These are phyloP conservation scores for Dicerorhinus sumatrensis DNA, from an alignment of 2,113 vertebrate genomes.

Conservation along the genomic window DNA sequence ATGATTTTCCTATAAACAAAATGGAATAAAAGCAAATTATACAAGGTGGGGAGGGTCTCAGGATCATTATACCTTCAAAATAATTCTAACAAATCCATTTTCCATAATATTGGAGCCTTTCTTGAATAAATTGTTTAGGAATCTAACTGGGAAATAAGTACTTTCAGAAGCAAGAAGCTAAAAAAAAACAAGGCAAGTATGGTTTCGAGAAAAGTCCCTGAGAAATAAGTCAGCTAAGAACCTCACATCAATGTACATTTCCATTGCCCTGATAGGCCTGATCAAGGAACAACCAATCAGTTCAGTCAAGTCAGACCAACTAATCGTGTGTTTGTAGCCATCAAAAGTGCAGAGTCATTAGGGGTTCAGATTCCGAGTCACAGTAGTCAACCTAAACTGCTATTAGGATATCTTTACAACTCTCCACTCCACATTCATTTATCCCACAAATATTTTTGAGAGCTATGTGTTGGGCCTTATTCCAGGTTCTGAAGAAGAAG, in stretches of 20 bases:
- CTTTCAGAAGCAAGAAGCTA: not conserved
- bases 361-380: not conserved
- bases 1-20: not conserved
- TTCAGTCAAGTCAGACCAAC: not conserved
- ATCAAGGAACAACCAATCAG: not conserved
- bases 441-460: not conserved
- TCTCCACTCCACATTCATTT: not conserved
- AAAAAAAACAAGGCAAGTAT: not conserved
- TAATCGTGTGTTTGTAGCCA: not conserved
- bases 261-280: not conserved
- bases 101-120: not conserved
- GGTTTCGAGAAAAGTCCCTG: not conserved
- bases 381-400: not conserved
- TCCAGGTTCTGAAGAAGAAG: not conserved
- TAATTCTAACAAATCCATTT: slow-evolving; percentile 47
- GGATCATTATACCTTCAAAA: not conserved
- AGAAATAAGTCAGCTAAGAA: not conserved
- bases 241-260: not conserved
- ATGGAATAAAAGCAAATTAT: not conserved
- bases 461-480: not conserved
- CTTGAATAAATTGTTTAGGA: not conserved
- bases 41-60: not conserved
- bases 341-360: not conserved
- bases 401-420: not conserved
- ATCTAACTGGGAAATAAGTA: slow-evolving; percentile 17